Base-by-base conservation (phyloP, 2,888 invertebrate genomes). In the Pseudococcus longispinus region DNA sequence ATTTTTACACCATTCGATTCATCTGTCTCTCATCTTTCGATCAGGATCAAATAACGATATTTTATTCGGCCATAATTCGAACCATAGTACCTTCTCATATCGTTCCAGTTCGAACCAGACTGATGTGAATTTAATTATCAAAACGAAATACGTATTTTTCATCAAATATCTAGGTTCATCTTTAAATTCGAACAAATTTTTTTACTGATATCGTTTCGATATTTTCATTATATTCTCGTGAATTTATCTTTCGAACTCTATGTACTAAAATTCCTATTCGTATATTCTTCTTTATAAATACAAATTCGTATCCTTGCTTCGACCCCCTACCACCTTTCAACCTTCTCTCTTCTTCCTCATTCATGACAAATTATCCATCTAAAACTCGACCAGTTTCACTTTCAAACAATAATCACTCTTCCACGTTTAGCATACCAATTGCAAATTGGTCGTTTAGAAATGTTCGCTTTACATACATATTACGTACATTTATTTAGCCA, bases 401-500 rank as follows among this genome's bases (percentile, higher is more conserved):
- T 60, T 60, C 60, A 15, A 55, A 55, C 55, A 18, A 44, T 51
- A 18, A 20, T 60, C 60, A 60, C 60, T 20, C 15, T 20, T 60
- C 60, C 23, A n/a, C 37, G 55, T 55, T n/a, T 15, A 60, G 60
- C 60, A 60, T 60, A 23, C 60, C 60, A 60, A 60, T 60, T 6
- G 60, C 60, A 60, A n/a, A 60, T 55, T 55, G 55, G 55, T 55
- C 55, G n/a, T n/a, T 23, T 60, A n/a, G 60, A 55, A n/a, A 55
- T 60, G 60, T 11, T 60, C 23, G 9, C 6, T 55, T 18, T 23
- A 60, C 23, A 23, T 60, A n/a, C 11, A 6, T 8, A 60, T 60
- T 23, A 2, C n/a, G n/a, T n/a, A 51, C n/a, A 51, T 51, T n/a
- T 18, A 51, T 23, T 2, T 60, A 20, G 23, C 23, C 23, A 8